Evolutionary conservation across 2,888 invertebrate species (phyloP).

Genomic region (Myopa tessellatipennis): DNA sequence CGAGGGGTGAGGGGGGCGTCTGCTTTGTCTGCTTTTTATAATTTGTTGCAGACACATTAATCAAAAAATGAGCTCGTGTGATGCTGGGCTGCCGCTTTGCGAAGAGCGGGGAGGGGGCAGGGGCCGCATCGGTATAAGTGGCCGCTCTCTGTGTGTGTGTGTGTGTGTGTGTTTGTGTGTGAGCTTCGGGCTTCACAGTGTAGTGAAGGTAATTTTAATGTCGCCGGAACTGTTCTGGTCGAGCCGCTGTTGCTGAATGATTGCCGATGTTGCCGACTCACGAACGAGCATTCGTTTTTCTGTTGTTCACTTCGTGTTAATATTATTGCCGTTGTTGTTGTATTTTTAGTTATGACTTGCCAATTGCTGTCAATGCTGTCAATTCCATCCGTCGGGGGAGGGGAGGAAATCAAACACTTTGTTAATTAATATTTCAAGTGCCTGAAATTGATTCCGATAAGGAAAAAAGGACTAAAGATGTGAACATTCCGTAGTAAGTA

Average conservation of each 20-base stretch:
- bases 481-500: too few species aligned
- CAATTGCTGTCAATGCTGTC: slow-evolving; percentile 45
- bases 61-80: slow-evolving; percentile 61
- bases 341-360: slow-evolving; percentile 36
- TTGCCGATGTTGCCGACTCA: not conserved
- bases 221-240: slow-evolving; percentile 64
- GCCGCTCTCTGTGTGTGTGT: slow-evolving; percentile 9
- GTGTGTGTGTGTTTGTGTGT: slow-evolving; percentile 38
- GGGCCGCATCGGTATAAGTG: slow-evolving; percentile 9
- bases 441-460: not conserved
- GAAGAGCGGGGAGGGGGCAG: slow-evolving; percentile 42
- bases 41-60: slow-evolving; percentile 67
- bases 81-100: not conserved
- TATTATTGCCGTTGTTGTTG: slow-evolving; percentile 17
- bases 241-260: slow-evolving; percentile 53
- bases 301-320: slow-evolving; percentile 30
- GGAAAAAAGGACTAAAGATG: not conserved
- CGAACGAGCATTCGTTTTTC: not conserved
- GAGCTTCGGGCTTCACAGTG: slow-evolving; percentile 32
- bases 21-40: slow-evolving; percentile 61
- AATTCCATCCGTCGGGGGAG: slow-evolving; percentile 25
- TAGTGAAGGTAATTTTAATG: slow-evolving; percentile 65
- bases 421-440: slow-evolving; percentile 20
- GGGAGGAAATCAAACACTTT: not conserved
- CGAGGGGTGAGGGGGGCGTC: not conserved